phyloP scores from a whole-genome alignment of 2,797 vertebrate species.

The Aeoliscus strigatus region DNA sequence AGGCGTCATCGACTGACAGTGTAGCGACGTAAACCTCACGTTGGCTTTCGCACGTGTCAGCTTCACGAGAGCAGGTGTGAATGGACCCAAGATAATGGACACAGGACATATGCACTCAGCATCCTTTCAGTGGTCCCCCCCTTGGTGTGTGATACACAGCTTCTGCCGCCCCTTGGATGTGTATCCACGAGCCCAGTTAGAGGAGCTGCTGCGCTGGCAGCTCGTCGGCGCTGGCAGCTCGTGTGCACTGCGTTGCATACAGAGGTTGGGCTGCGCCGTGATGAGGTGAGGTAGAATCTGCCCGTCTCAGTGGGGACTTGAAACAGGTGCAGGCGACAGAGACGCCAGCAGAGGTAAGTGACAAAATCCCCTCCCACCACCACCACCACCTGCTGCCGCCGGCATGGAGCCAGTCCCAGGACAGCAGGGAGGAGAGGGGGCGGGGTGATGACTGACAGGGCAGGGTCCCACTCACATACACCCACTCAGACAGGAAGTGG shows the following conservation, averaged over 20 bases:
- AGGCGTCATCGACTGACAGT: no score
- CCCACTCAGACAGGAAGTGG: constrained; percentile 14
- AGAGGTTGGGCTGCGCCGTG: constrained; percentile 43
- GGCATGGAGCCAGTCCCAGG: constrained; percentile 19
- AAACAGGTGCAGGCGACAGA: constrained; percentile 15
- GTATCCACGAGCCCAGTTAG: no score
- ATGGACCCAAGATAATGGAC: no score
- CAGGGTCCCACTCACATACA: constrained; percentile 1
- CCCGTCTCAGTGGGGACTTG: constrained; percentile 37
- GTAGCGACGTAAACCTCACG: no score
- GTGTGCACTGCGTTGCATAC: constrained; percentile 33
- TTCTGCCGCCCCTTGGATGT: no score
- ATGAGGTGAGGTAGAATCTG: constrained; percentile 73
- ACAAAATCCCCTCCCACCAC: constrained; percentile 13
- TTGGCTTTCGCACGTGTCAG: no score
- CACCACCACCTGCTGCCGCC: constrained; percentile 8
- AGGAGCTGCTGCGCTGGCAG: no score
- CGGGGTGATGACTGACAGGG: constrained; percentile 1
- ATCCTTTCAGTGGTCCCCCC: no score
- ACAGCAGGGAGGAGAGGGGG: constrained; percentile 11
- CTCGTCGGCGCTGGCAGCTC: no score
- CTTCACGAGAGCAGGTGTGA: no score
- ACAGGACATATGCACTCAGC: no score
- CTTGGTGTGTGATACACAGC: no score
- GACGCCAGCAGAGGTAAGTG: constrained; percentile 29